Evolutionary conservation across 2,797 vertebrate species (phyloP).

Genomic region (Cyprinodon diabolis): DNA sequence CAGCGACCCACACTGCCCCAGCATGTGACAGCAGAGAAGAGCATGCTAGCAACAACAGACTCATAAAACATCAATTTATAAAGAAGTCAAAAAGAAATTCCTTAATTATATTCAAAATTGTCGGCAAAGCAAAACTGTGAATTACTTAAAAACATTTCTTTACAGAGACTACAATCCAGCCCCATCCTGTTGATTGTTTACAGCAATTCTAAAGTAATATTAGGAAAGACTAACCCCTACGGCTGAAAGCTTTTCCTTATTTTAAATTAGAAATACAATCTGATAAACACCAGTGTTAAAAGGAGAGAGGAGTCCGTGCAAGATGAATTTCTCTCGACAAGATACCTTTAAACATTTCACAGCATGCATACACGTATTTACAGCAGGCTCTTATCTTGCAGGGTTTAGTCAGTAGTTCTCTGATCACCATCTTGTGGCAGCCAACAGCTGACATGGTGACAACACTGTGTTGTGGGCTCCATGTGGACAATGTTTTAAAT

Average conservation of each 20-base stretch:
- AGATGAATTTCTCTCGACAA: conserved; percentile 10
- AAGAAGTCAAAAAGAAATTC: background rate
- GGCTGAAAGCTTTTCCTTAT: conserved; percentile 16
- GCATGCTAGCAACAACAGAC: too few relatives aligned
- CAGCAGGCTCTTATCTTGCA: conserved; percentile 33
- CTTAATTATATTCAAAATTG: conserved; percentile 1
- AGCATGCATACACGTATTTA: conserved; percentile 38
- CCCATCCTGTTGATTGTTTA: background rate
- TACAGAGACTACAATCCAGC: background rate
- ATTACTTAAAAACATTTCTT: background rate
- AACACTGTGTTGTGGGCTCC: conserved; percentile 33
- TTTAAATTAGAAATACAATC: conserved; percentile 47
- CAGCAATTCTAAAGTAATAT: conserved; percentile 16
- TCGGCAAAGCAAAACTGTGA: conserved; percentile 3
- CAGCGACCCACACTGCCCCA: too few relatives aligned
- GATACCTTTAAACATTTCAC: conserved; percentile 13
- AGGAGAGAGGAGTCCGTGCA: conserved; percentile 24
- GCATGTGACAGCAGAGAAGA: too few relatives aligned
- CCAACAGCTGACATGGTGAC: conserved; percentile 50
- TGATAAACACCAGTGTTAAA: conserved; percentile 19
- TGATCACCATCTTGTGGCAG: conserved; percentile 58
- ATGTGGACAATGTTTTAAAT: conserved; percentile 65
- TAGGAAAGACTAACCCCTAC: background rate
- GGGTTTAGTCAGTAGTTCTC: conserved; percentile 40
- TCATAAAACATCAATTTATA: background rate